These are phyloP conservation scores for Melipona bicolor DNA, from an alignment of 2,888 invertebrate species.

Conservation along the genomic window DNA sequence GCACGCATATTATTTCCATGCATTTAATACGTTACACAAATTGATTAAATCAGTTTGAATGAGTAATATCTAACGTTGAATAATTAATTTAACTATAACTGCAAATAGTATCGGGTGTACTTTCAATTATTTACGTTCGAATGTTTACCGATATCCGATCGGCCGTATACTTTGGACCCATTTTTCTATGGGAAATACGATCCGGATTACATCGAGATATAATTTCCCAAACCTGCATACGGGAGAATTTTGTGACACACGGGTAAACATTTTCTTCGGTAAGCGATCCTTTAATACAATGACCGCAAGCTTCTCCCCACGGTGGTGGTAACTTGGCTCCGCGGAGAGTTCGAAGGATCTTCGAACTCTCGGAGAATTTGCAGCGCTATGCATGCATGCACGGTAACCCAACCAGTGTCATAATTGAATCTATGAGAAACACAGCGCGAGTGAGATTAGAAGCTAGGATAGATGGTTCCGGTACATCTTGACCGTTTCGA, in stretches of 20 bases:
- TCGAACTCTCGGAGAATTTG: conserved; percentile 54
- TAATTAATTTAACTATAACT: conserved; percentile 4
- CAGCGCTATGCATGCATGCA: conserved; percentile 47
- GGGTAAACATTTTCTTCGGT: conserved; percentile 47
- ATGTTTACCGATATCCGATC: no score
- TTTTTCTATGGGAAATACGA: background rate
- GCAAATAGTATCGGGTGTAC: background rate
- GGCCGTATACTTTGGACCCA: background rate
- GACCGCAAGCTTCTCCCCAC: conserved; percentile 48
- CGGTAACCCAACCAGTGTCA: conserved; percentile 48
- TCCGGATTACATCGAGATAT: background rate
- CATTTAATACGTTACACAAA: background rate
- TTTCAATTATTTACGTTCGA: background rate
- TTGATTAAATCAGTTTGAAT: background rate
- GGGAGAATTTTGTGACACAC: background rate
- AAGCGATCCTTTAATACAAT: conserved; percentile 35
- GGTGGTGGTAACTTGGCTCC: conserved; percentile 55
- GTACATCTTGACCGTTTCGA: conserved; percentile 43
- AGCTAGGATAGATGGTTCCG: conserved; percentile 26
- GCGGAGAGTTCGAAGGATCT: conserved; percentile 48
- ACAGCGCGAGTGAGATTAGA: conserved; percentile 48
- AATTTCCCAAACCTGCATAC: conserved; percentile 1
- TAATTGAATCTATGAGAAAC: conserved; percentile 63
- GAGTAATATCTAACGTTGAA: background rate
- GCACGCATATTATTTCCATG: background rate